Conservation (phyloP, 1,140 invertebrate species). For the Hypsibius dujardini region DNA sequence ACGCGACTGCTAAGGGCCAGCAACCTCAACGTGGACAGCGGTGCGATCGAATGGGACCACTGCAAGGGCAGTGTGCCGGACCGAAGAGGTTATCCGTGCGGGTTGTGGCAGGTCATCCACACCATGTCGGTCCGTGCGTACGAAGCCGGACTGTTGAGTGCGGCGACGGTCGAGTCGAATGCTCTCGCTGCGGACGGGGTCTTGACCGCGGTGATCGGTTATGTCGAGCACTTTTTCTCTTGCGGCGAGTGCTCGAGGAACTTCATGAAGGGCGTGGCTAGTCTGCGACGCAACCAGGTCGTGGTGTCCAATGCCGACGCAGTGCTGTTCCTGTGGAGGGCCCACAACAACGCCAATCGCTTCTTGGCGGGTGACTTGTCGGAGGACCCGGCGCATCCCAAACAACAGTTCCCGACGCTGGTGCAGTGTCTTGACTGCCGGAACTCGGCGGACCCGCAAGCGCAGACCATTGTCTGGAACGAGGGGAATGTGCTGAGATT, state of each 20-base stretch:
- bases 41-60: slow-evolving; percentile 50
- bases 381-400: slow-evolving; percentile 75
- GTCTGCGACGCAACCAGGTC: slow-evolving; percentile 44
- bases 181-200: slow-evolving; percentile 43
- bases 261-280: slow-evolving; percentile 55
- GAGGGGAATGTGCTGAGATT: slow-evolving; percentile 50
- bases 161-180: slow-evolving; percentile 30
- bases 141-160: slow-evolving; percentile 28
- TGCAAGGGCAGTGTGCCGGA: slow-evolving; percentile 57
- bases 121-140: slow-evolving; percentile 62
- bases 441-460: slow-evolving; percentile 28
- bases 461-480: slow-evolving; percentile 42
- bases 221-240: slow-evolving; percentile 80
- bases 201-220: slow-evolving; percentile 61
- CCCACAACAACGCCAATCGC: slow-evolving; percentile 81
- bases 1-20: slow-evolving; percentile 10
- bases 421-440: slow-evolving; percentile 52
- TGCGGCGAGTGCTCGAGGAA: slow-evolving; percentile 71
- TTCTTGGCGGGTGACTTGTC: slow-evolving; percentile 62
- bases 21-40: slow-evolving; percentile 28
- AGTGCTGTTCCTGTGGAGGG: slow-evolving; percentile 80
- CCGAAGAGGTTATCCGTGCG: slow-evolving; percentile 76
- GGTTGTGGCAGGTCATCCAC: slow-evolving; percentile 86
- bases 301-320: slow-evolving; percentile 50
- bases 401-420: slow-evolving; percentile 66